Evolutionary conservation across 1,140 invertebrate genomes (phyloP).

Genomic region (Trichogramma pretiosum): DNA sequence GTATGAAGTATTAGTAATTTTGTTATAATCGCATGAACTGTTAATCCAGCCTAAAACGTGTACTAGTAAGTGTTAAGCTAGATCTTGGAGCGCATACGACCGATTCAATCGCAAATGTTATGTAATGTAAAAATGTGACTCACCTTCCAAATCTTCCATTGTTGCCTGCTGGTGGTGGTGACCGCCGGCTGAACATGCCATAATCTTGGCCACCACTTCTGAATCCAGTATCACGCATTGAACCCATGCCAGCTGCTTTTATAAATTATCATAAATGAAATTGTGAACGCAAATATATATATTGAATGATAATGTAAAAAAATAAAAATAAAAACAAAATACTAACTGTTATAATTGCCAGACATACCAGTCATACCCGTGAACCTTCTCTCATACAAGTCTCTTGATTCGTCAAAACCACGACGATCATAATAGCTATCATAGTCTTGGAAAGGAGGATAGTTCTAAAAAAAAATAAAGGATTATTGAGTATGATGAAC

Average conservation of each 20-base stretch:
- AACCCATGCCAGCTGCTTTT: constrained; percentile 45
- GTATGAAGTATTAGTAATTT: no score
- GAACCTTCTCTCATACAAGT: constrained; percentile 70
- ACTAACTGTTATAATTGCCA: constrained; percentile 11
- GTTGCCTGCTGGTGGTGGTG: constrained; percentile 52
- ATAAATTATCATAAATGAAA: constrained; percentile 3
- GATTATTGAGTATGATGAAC: neutral
- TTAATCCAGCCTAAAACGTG: constrained; percentile 39
- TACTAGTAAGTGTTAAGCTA: constrained; percentile 39
- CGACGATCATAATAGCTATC: constrained; percentile 71
- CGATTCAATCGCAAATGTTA: neutral
- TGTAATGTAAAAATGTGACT: constrained; percentile 25
- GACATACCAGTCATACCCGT: constrained; percentile 50
- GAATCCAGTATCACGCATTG: constrained; percentile 48
- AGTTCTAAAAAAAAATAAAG: constrained; percentile 1
- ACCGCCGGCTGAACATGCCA: constrained; percentile 73
- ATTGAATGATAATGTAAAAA: no score
- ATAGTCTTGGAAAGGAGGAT: constrained; percentile 54
- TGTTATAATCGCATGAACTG: constrained; percentile 42
- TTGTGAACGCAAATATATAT: neutral
- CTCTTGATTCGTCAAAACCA: constrained; percentile 64
- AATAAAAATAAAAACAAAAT: neutral
- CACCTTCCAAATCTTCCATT: constrained; percentile 48
- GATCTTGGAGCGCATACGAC: constrained; percentile 26
- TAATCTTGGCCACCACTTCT: constrained; percentile 50